Percentiles rank a stretch among this genome's conserved stretches.
These are phyloP conservation scores for Dusona sp. DNA, from an alignment of 2,888 invertebrate genomes.

Conservation along the genomic window DNA sequence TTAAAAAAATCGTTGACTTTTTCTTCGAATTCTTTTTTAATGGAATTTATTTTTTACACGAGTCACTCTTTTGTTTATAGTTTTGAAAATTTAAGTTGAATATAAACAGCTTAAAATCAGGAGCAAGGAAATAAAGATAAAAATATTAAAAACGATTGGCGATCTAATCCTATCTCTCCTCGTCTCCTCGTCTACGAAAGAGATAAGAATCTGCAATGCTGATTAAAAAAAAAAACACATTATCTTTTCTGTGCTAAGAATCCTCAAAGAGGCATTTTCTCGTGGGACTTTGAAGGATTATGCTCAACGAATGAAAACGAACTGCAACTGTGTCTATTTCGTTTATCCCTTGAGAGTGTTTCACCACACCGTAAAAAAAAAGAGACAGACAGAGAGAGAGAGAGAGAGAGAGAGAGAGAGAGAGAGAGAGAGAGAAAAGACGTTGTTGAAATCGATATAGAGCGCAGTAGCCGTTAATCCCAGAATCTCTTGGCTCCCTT, in stretches of 20 bases:
- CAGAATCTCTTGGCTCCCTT: constrained; percentile 30
- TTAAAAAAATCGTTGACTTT: too few species aligned
- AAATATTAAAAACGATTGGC: not conserved
- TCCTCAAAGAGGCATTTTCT: constrained; percentile 44
- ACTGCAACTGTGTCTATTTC: not conserved
- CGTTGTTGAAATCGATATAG: constrained; percentile 28
- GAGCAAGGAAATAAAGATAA: not conserved
- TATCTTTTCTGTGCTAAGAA: constrained; percentile 19
- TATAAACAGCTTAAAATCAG: not conserved
- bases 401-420: constrained; percentile 7
- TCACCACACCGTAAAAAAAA: constrained; percentile 14
- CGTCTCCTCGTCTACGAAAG: not conserved
- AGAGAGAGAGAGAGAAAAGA: constrained; percentile 8
- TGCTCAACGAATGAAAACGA: constrained; percentile 42
- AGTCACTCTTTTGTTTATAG: not conserved
- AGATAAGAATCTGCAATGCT: constrained; percentile 21
- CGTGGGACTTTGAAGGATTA: constrained; percentile 53
- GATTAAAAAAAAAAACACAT: constrained; percentile 21
- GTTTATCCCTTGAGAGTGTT: constrained; percentile 45
- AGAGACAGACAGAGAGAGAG: not conserved
- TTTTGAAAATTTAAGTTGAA: not conserved
- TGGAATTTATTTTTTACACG: not conserved
- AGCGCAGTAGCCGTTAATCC: constrained; percentile 44
- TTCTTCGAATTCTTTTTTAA: not conserved
- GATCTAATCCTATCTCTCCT: not conserved